phyloP scores from a whole-genome alignment of 1,140 invertebrate species.

The Choristoneura fumiferana region DNA sequence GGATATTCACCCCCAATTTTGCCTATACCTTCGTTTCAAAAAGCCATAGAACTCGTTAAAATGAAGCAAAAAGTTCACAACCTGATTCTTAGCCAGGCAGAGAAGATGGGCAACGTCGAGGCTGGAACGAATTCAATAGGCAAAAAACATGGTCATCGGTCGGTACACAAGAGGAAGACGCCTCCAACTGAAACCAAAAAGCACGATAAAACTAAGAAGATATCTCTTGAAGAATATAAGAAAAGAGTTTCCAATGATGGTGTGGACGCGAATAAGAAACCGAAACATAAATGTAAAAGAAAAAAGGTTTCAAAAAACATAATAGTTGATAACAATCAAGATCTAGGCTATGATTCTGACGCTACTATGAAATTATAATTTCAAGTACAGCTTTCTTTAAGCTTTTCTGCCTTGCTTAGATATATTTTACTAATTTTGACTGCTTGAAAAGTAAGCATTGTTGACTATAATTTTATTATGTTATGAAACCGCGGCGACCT shows the following conservation, averaged over 20 bases:
- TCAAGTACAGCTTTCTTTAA: neutral
- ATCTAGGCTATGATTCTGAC: constrained; percentile 35
- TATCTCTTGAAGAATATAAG: constrained; percentile 36
- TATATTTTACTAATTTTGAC: neutral
- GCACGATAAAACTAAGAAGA: constrained; percentile 24
- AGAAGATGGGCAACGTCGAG: neutral
- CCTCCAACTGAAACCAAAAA: neutral
- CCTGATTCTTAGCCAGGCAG: neutral
- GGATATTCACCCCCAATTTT: constrained; percentile 50
- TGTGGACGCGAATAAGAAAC: neutral
- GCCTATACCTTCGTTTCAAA: constrained; percentile 44
- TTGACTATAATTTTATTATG: too few species aligned
- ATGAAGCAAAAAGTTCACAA: neutral
- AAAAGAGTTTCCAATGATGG: constrained; percentile 21
- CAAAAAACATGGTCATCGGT: neutral
- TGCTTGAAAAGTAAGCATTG: too few species aligned
- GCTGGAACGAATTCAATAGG: neutral
- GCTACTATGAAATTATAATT: constrained; percentile 26
- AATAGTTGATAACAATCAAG: constrained; percentile 20
- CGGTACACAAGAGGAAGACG: neutral
- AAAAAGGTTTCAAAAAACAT: constrained; percentile 1
- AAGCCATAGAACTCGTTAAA: constrained; percentile 19
- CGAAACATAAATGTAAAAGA: neutral
- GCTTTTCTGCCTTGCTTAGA: neutral
- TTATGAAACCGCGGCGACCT: too few species aligned